Percentiles rank a stretch among this genome's conserved stretches.
Evolutionary conservation across 2,888 invertebrate species (phyloP).

Genomic region (Tenthredo notha): DNA sequence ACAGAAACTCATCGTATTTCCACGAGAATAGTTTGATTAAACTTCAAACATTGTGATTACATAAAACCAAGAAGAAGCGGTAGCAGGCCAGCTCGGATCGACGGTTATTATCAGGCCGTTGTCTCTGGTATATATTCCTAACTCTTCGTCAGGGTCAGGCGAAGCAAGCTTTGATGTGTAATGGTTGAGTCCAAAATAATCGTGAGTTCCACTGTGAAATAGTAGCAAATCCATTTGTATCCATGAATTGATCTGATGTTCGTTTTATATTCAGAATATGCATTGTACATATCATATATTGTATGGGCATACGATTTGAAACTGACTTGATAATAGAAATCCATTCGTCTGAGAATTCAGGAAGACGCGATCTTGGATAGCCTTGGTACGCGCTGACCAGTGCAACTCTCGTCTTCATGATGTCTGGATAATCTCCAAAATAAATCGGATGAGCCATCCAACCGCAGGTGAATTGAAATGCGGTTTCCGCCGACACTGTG

Average conservation of each 20-base stretch:
- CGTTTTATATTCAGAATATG: not conserved
- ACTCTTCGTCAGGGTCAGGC: slow-evolving; percentile 49
- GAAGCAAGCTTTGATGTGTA: slow-evolving; percentile 65
- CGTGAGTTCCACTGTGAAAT: slow-evolving; percentile 71
- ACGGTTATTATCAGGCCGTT: slow-evolving; percentile 61
- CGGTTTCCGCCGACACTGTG: slow-evolving; percentile 67
- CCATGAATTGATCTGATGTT: not conserved
- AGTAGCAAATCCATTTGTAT: not conserved
- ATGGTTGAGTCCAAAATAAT: slow-evolving; percentile 72
- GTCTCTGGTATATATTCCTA: not conserved
- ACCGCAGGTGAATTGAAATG: slow-evolving; percentile 77
- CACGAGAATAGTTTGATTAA: no score
- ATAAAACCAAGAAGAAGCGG: slow-evolving; percentile 80
- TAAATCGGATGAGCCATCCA: slow-evolving; percentile 79
- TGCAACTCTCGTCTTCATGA: slow-evolving; percentile 78
- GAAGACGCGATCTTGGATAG: slow-evolving; percentile 77
- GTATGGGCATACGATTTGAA: not conserved
- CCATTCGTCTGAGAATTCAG: slow-evolving; percentile 76
- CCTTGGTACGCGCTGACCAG: slow-evolving; percentile 77
- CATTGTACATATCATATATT: not conserved
- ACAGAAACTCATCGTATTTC: no score
- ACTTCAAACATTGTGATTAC: slow-evolving; percentile 69
- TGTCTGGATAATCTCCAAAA: slow-evolving; percentile 79
- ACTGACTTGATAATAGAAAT: slow-evolving; percentile 3
- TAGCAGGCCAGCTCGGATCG: slow-evolving; percentile 80